phyloP scores from a whole-genome alignment of 2,888 invertebrate species.

The Drosophila picticornis region DNA sequence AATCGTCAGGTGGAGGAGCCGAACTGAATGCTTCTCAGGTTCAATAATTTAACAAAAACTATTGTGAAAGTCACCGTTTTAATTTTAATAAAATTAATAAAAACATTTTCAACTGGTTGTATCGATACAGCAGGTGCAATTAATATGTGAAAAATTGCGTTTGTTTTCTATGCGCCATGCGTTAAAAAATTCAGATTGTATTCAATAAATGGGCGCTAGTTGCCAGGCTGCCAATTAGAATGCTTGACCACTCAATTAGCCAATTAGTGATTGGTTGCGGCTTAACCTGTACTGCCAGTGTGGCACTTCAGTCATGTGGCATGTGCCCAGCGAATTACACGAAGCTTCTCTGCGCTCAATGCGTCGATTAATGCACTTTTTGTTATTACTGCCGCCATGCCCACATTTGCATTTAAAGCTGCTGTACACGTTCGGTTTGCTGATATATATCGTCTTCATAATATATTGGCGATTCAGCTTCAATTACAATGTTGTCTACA shows the following conservation, averaged over 20 bases:
- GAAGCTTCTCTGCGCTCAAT: conserved; percentile 56
- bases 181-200: not conserved
- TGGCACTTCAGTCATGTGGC: conserved; percentile 64
- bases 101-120: not conserved
- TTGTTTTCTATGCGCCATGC: not conserved
- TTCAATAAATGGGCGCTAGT: not conserved
- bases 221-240: not conserved
- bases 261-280: conserved; percentile 30
- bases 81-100: not conserved
- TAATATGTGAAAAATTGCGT: not conserved
- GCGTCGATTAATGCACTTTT: conserved; percentile 55
- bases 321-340: conserved; percentile 46
- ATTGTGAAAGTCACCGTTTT: not conserved
- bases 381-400: conserved; percentile 54
- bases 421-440: conserved; percentile 15
- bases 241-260: conserved; percentile 17
- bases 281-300: not conserved
- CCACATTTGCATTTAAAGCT: conserved; percentile 26
- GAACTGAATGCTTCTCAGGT: too few relatives aligned
- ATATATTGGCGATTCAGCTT: conserved; percentile 44
- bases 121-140: not conserved
- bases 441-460: conserved; percentile 13
- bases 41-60: not conserved
- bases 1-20: not conserved
- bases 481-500: conserved; percentile 51